Evolutionary conservation across 2,113 vertebrate genomes (phyloP).

Genomic region (Arvicanthis niloticus): DNA sequence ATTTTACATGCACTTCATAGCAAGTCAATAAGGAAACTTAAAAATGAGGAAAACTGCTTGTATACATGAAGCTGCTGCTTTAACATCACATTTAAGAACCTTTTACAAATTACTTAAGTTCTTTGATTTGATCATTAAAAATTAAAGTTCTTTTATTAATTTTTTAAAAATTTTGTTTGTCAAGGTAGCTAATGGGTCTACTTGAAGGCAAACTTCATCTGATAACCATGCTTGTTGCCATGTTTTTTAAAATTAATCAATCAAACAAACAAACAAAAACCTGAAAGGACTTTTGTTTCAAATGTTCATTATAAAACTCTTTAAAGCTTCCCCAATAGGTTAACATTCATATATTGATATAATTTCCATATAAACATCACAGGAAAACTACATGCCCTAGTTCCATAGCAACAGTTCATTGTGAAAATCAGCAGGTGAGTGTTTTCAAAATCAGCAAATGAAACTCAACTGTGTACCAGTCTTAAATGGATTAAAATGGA

Average conservation of each 20-base stretch:
- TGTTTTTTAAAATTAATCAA: slow-evolving; percentile 2
- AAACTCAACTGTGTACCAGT: slow-evolving; percentile 85
- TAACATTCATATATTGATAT: slow-evolving; percentile 52
- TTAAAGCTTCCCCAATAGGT: slow-evolving; percentile 29
- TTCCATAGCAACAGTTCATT: slow-evolving; percentile 66
- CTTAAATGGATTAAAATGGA: slow-evolving; percentile 87
- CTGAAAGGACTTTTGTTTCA: slow-evolving; percentile 41
- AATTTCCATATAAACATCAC: slow-evolving; percentile 72
- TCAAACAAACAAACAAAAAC: slow-evolving; percentile 47
- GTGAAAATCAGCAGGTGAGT: slow-evolving; percentile 41
- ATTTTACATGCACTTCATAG: slow-evolving; percentile 61
- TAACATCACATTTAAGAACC: neutral
- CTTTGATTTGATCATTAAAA: slow-evolving; percentile 52
- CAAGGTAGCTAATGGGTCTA: slow-evolving; percentile 31
- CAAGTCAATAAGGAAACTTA: neutral
- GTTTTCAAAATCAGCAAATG: slow-evolving; percentile 86
- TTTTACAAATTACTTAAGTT: neutral
- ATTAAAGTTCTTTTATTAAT: neutral
- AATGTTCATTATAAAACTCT: slow-evolving; percentile 47
- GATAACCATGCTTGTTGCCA: slow-evolving; percentile 49
- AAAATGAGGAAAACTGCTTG: neutral
- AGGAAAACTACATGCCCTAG: slow-evolving; percentile 64
- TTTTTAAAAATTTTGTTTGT: slow-evolving; percentile 49
- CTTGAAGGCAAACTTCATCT: neutral
- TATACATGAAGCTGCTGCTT: neutral